Evolutionary conservation across 2,113 vertebrate genomes (phyloP), one percentile per base, ranked within the genome.

Genomic region (Misgurnus mizolepis): DNA sequence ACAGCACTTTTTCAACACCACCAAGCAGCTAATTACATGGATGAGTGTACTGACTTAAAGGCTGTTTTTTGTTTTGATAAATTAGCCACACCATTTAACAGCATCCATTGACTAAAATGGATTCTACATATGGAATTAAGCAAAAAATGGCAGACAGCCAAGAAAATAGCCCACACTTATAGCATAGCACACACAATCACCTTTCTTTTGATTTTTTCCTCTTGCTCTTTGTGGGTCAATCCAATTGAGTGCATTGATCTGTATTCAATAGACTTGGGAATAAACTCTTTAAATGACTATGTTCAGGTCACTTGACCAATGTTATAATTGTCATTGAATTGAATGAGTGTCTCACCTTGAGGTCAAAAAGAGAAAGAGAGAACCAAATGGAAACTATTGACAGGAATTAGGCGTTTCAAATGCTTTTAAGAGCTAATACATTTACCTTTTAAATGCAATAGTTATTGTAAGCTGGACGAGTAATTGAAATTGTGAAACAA

Each of bases 221-320:
- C 47, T 4, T 64, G 47, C 27, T 74, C 67, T 74, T 45, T 45
- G 50, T 65, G 89, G 88, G 89, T 91, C 92, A 88, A 85, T 93
- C 88, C 92, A 87, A 96, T 96, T 92, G 94, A 94, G 93, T 94
- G 90, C 93, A 96, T 98, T 92, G 95, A 96, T 96, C 91, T 85
- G 15, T 85, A 82, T 82, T 41, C 91, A 88, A 89, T 94, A 92
- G 94, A 89, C 94, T 95, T 94, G 92, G 93, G 93, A 96, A 95
- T 98, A 94, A 96, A 94, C 91, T 89, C 91, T 87, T 93, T 90
- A 92, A 93, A 95, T 96, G 96, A 95, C 95, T 94, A 96, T 94
- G 94, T 91, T 93, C 90, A 91, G 93, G 92, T 93, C 93, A 90
- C 91, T 94, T 93, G 94, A 94, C 94, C 93, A 91, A 91, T 94